Conservation (phyloP, 1,140 invertebrate genomes). For the Drosophila tropicalis region DNA sequence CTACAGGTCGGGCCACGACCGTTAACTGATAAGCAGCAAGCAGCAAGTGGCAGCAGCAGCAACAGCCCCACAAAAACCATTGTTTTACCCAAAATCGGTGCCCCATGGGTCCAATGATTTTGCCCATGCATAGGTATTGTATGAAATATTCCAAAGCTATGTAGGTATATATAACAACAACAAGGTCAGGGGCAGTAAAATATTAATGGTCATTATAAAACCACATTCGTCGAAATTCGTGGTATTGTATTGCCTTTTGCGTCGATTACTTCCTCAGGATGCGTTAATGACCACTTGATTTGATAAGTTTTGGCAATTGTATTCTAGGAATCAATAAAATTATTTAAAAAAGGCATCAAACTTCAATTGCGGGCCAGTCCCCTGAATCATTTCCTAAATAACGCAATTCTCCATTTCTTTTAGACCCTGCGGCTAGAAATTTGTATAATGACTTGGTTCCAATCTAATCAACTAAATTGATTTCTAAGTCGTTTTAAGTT, state of each 20-base stretch:
- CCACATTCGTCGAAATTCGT: background rate
- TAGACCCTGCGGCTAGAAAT: background rate
- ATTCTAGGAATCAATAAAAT: background rate
- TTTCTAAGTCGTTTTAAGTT: conserved; percentile 45
- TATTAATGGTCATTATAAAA: background rate
- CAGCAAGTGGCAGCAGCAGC: conserved; percentile 18
- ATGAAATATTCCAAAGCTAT: background rate
- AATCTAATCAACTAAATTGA: conserved; percentile 56
- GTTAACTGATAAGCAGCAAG: conserved; percentile 52
- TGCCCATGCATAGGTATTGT: conserved; percentile 3
- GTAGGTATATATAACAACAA: conserved; percentile 11
- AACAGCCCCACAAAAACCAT: conserved; percentile 19
- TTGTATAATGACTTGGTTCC: background rate
- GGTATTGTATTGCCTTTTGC: background rate
- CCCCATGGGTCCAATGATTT: conserved; percentile 7
- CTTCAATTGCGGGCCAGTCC: conserved; percentile 16
- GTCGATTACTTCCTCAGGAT: conserved; percentile 66
- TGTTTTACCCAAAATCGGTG: conserved; percentile 18
- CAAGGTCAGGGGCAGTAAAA: conserved; percentile 26
- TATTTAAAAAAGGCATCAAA: background rate
- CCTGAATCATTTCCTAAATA: background rate
- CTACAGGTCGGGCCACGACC: conserved; percentile 32
- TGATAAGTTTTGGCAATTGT: conserved; percentile 17
- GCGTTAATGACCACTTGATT: conserved; percentile 7
- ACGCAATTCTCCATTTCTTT: background rate